Evolutionary conservation across 2,888 invertebrate species (phyloP).

Genomic region (Rhagium mordax): DNA sequence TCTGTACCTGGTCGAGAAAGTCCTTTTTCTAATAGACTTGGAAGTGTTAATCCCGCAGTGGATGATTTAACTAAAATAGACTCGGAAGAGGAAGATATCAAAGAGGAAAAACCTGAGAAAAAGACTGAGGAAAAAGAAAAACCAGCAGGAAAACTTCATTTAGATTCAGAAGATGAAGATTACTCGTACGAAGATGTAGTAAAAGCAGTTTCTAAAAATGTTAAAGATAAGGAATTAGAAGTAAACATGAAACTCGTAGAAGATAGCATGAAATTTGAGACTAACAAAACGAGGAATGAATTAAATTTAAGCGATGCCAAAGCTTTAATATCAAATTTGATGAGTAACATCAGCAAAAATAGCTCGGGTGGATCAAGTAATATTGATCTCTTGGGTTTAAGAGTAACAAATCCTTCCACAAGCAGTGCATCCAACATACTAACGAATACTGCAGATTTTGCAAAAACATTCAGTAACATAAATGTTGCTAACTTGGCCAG

Average conservation of each 20-base stretch:
- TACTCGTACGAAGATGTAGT: slow-evolving; percentile 89
- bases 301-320: slow-evolving; percentile 74
- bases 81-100: slow-evolving; percentile 45
- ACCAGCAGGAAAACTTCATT: slow-evolving; percentile 63
- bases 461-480: slow-evolving; percentile 56
- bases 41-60: slow-evolving; percentile 67
- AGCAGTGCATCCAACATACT: slow-evolving; percentile 40
- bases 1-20: slow-evolving; percentile 46
- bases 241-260: slow-evolving; percentile 62
- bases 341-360: slow-evolving; percentile 69
- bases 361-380: slow-evolving; percentile 28
- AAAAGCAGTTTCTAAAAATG: slow-evolving; percentile 82
- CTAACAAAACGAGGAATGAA: slow-evolving; percentile 51
- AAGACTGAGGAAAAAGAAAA: slow-evolving; percentile 59
- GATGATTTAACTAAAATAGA: slow-evolving; percentile 53
- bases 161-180: slow-evolving; percentile 83
- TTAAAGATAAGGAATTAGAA: slow-evolving; percentile 77
- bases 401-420: slow-evolving; percentile 34
- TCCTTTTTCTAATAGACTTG: slow-evolving; percentile 71
- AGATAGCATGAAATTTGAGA: slow-evolving; percentile 55
- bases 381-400: slow-evolving; percentile 50
- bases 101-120: slow-evolving; percentile 47
- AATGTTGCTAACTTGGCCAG: slow-evolving; percentile 60
- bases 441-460: slow-evolving; percentile 54
- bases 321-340: slow-evolving; percentile 76